These are phyloP conservation scores for Leucoraja erinaceus DNA, from an alignment of 2,113 vertebrate species.

Conservation along the genomic window DNA sequence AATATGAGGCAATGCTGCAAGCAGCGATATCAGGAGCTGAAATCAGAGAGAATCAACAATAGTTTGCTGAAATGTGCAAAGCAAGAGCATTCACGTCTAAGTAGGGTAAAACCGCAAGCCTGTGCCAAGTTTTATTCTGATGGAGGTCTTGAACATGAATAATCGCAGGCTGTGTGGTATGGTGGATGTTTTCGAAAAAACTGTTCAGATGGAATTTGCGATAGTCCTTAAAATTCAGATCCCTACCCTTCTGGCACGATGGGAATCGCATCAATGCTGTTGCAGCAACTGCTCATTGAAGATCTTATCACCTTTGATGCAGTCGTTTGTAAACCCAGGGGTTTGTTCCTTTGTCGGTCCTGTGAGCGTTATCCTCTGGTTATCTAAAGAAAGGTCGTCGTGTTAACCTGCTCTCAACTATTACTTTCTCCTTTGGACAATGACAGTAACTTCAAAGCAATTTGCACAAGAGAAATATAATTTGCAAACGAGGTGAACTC, in stretches of 20 bases:
- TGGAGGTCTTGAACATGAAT: constrained; percentile 63
- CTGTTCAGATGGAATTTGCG: constrained; percentile 65
- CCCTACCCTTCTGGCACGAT: constrained; percentile 58
- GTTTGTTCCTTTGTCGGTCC: constrained; percentile 51
- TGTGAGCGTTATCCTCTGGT: constrained; percentile 45
- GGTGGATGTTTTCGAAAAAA: constrained; percentile 63
- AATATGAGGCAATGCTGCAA: constrained; percentile 43
- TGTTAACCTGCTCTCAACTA: constrained; percentile 40
- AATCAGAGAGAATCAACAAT: constrained; percentile 59
- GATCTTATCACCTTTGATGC: constrained; percentile 54
- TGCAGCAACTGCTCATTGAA: constrained; percentile 68
- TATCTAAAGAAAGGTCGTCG: constrained; percentile 12
- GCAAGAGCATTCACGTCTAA: constrained; percentile 50
- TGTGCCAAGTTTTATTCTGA: constrained; percentile 64
- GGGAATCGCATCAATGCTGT: constrained; percentile 57
- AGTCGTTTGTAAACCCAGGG: constrained; percentile 42
- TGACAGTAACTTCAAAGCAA: constrained; percentile 49
- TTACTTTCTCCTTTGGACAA: constrained; percentile 44
- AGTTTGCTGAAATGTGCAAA: constrained; percentile 41
- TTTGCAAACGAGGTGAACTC: constrained; percentile 43
- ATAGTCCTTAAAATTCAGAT: constrained; percentile 67
- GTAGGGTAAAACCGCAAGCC: constrained; percentile 45
- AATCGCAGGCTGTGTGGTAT: constrained; percentile 69
- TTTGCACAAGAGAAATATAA: constrained; percentile 43
- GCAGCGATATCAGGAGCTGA: constrained; percentile 54